phyloP scores from a whole-genome alignment of 2,113 vertebrate genomes.

The Lethenteron camtschaticum region DNA sequence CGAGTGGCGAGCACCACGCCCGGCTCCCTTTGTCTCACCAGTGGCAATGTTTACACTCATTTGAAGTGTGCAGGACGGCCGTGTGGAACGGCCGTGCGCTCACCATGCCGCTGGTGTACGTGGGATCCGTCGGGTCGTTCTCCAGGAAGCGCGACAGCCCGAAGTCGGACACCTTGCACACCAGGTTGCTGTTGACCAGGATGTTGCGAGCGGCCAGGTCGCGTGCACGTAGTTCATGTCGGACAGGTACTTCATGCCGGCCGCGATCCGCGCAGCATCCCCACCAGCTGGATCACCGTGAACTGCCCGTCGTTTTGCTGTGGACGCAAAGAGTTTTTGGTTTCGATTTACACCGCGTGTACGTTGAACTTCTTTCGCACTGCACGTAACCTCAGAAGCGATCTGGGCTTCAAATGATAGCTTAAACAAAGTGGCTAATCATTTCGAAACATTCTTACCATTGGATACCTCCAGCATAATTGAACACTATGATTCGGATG shows the following conservation, averaged over 20 bases:
- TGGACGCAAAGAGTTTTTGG: too few relatives aligned
- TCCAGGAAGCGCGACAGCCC: conserved; percentile 83
- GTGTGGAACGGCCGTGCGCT: conserved; percentile 11
- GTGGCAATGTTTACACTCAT: neutral
- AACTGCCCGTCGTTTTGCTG: conserved; percentile 95
- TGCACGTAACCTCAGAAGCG: too few relatives aligned
- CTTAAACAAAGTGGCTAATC: too few relatives aligned
- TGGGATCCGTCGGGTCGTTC: conserved; percentile 79
- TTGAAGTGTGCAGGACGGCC: neutral
- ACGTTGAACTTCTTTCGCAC: too few relatives aligned
- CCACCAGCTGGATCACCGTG: conserved; percentile 85
- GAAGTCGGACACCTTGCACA: conserved; percentile 87
- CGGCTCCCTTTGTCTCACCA: neutral
- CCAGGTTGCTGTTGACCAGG: conserved; percentile 88
- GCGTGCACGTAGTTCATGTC: conserved; percentile 93
- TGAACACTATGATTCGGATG: too few relatives aligned
- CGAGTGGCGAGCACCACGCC: neutral
- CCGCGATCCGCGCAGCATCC: conserved; percentile 76
- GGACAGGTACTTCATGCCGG: conserved; percentile 77
- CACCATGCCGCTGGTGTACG: conserved; percentile 84
- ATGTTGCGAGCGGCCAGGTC: conserved; percentile 83
- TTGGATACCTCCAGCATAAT: too few relatives aligned
- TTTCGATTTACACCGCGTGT: too few relatives aligned
- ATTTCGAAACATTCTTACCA: too few relatives aligned
- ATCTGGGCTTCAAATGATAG: too few relatives aligned